Base-by-base conservation (phyloP, 2,113 vertebrate genomes). In the human region DNA sequence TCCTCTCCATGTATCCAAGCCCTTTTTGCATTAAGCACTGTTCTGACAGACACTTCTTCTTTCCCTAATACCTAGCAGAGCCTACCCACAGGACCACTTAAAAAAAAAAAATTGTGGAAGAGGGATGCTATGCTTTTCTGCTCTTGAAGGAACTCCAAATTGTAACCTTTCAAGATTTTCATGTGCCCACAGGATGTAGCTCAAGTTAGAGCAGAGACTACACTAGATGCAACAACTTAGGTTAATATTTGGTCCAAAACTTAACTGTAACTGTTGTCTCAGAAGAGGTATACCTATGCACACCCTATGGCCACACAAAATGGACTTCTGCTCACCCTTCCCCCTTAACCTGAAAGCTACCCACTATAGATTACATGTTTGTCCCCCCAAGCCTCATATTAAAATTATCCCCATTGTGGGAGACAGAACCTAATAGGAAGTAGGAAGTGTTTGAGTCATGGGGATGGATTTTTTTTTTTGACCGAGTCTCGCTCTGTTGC, bases 201-300 rank as follows among this genome's bases (percentile, higher is more conserved):
- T 82, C 50, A 64, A 84, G 52, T 59, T 22, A 88, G 13, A 38
- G 7, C 50, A 66, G 50, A 94, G 64, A 48, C 32, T 35, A 91
- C 88, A 30, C 9, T 93, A 78, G 45, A 48, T 93, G 20, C 84
- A 38, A 64, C 84, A 38, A 64, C 22, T 72, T 40, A 25, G 13
- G 23, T 43, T 75, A 40, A n/a, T 30, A 35, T 27, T 40, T 86
- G 32, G 35, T 50, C 76, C n/a, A 38, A 40, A 85, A n/a, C 52
- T 80, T 59, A 38, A 83, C n/a, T 30, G 0, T 66, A 50, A 32
- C 73, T 43, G 14, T n/a, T 30, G 6, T n/a, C 83, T 92, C 70
- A 70, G 61, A 55, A 16, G 10, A 76, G 2, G 3, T 27, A 0
- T 27, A 23, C 10, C 48, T 8, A 5, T 1, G 0, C 12, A 48